These are phyloP conservation scores for Esperia sulphurella DNA, from an alignment of 2,888 invertebrate genomes.

Conservation along the genomic window DNA sequence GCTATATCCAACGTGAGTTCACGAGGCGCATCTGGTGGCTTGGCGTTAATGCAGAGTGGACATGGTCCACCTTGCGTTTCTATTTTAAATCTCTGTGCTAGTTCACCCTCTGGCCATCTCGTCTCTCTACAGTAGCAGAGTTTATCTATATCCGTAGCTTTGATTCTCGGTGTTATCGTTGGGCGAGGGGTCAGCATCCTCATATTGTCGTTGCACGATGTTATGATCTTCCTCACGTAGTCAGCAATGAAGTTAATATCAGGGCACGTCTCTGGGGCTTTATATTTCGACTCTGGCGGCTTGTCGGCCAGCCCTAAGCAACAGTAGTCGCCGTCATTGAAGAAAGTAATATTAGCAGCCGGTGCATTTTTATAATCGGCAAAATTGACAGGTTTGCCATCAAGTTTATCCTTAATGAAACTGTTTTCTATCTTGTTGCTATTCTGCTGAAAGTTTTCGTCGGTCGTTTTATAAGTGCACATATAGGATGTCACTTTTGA, in stretches of 20 bases:
- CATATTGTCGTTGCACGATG: conserved; percentile 71
- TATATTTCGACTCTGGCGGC: conserved; percentile 58
- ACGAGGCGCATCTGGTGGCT: conserved; percentile 15
- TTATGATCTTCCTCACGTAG: conserved; percentile 63
- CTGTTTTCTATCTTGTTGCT: conserved; percentile 47
- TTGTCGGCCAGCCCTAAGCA: conserved; percentile 61
- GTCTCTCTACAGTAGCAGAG: conserved; percentile 64
- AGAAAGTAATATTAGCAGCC: conserved; percentile 56
- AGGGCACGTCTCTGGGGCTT: conserved; percentile 59
- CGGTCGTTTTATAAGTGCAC: conserved; percentile 66
- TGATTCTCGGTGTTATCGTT: conserved; percentile 55
- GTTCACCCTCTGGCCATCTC: conserved; percentile 53
- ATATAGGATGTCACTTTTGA: conserved; percentile 66
- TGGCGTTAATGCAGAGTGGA: conserved; percentile 50
- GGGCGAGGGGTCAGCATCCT: conserved; percentile 67
- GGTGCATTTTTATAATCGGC: conserved; percentile 67
- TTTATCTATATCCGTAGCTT: conserved; percentile 67
- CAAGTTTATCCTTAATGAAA: conserved; percentile 40
- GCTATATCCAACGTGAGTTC: conserved; percentile 52
- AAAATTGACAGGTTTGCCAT: conserved; percentile 37
- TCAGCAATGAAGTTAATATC: conserved; percentile 62
- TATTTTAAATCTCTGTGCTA: conserved; percentile 57
- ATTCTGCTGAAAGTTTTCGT: conserved; percentile 54
- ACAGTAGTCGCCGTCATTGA: conserved; percentile 59
- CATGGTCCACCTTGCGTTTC: conserved; percentile 53